phyloP scores from a whole-genome alignment of 2,113 vertebrate species.

The Vulpes ferrilata region DNA sequence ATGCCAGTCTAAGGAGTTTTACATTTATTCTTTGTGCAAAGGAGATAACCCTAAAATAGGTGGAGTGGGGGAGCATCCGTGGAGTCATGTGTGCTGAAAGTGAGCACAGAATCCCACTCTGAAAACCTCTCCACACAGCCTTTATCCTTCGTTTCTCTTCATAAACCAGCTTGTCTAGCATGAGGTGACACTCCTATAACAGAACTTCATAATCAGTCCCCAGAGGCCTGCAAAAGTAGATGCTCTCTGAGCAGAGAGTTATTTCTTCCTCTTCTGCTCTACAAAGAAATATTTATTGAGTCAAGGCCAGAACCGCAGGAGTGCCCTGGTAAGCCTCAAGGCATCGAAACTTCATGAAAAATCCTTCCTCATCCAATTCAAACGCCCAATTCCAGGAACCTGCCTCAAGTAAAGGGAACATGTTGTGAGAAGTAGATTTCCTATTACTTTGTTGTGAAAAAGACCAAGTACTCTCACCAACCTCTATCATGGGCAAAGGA shows the following conservation, averaged over 20 bases:
- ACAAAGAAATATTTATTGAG: slow-evolving; percentile 69
- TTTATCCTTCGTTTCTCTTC: slow-evolving; percentile 53
- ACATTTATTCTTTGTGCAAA: neutral
- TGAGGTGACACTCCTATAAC: neutral
- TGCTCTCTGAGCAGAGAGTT: neutral
- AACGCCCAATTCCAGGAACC: slow-evolving; percentile 74
- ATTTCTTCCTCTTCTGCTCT: neutral
- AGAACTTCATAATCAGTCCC: neutral
- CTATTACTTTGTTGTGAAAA: slow-evolving; percentile 74
- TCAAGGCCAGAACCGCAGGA: slow-evolving; percentile 69
- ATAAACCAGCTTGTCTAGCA: slow-evolving; percentile 44
- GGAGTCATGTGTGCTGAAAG: slow-evolving; percentile 57
- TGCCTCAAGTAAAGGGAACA: slow-evolving; percentile 54
- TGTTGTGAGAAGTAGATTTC: slow-evolving; percentile 71
- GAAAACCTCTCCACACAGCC: neutral
- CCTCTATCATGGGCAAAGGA: slow-evolving; percentile 65
- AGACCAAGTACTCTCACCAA: slow-evolving; percentile 56
- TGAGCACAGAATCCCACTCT: fast-evolving
- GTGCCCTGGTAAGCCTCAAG: slow-evolving; percentile 73
- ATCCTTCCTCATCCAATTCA: slow-evolving; percentile 52
- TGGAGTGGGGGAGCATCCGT: neutral
- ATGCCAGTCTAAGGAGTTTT: neutral
- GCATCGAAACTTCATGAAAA: slow-evolving; percentile 74
- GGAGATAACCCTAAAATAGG: neutral
- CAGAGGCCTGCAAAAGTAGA: neutral